phyloP scores from a whole-genome alignment of 1,140 invertebrate genomes.

The Aphis craccivora region DNA sequence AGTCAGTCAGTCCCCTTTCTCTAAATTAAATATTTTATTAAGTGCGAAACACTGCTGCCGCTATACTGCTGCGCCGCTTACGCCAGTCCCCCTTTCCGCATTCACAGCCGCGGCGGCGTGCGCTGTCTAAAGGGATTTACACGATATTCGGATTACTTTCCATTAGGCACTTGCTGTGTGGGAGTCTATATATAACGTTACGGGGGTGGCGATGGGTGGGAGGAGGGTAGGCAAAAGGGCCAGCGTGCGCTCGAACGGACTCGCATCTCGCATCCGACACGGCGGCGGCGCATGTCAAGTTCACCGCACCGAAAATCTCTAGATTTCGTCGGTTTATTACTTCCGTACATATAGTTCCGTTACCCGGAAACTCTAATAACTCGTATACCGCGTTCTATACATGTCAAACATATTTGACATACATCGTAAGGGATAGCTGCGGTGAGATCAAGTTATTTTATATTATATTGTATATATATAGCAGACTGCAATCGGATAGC shows the following conservation, averaged over 20 bases:
- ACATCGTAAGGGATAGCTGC: not conserved
- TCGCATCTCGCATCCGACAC: not conserved
- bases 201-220: not conserved
- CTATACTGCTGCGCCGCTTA: not conserved
- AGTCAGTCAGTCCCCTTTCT: not conserved
- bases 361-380: not conserved
- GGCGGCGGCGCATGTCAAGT: not conserved
- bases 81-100: not conserved
- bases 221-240: not conserved
- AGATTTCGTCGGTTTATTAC: not conserved
- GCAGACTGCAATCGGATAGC: not conserved
- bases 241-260: not conserved
- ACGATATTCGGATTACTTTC: conserved; percentile 30
- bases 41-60: not conserved
- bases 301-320: not conserved
- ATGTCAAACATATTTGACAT: not conserved
- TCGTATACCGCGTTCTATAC: not conserved
- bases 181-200: not conserved
- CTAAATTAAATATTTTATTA: conserved; percentile 14
- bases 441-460: not conserved
- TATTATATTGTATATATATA: not conserved
- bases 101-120: not conserved
- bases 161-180: not conserved
- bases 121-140: conserved; percentile 2
- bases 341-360: not conserved